These are phyloP conservation scores for Sebastes itinus DNA, from an alignment of 2,797 vertebrate species.

Conservation along the genomic window DNA sequence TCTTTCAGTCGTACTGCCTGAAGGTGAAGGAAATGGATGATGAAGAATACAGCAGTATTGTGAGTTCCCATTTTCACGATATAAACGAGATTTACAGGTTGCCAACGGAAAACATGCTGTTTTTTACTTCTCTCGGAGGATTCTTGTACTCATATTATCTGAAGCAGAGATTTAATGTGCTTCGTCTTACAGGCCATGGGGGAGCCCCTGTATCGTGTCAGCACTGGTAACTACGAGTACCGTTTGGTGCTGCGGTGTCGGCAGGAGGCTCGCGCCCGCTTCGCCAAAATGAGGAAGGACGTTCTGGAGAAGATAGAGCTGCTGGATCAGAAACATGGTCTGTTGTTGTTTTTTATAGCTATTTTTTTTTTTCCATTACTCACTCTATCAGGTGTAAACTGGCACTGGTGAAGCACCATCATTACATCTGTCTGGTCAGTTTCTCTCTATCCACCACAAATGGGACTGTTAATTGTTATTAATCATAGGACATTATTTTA, in stretches of 20 bases:
- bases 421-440: background rate
- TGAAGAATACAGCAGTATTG: constrained; percentile 97
- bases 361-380: too few relatives aligned
- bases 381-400: background rate
- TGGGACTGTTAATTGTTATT: background rate
- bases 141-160: background rate
- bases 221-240: constrained; percentile 98
- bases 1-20: constrained; percentile 94
- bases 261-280: constrained; percentile 94
- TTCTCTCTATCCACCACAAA: background rate
- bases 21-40: constrained; percentile 99
- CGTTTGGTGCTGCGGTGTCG: constrained; percentile 94
- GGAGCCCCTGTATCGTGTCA: constrained; percentile 94
- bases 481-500: too few relatives aligned
- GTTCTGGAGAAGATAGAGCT: constrained; percentile 98
- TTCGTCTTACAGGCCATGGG: constrained; percentile 87
- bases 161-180: background rate
- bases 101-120: background rate
- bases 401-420: background rate
- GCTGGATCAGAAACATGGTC: constrained; percentile 98
- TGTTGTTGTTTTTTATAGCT: constrained; percentile 30
- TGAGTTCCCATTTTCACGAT: constrained; percentile 77
- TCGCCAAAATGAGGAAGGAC: constrained; percentile 98
- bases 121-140: background rate
- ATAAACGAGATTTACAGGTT: background rate